Evolutionary conservation across 2,113 vertebrate genomes (phyloP).

Genomic region (Nibea coibor): DNA sequence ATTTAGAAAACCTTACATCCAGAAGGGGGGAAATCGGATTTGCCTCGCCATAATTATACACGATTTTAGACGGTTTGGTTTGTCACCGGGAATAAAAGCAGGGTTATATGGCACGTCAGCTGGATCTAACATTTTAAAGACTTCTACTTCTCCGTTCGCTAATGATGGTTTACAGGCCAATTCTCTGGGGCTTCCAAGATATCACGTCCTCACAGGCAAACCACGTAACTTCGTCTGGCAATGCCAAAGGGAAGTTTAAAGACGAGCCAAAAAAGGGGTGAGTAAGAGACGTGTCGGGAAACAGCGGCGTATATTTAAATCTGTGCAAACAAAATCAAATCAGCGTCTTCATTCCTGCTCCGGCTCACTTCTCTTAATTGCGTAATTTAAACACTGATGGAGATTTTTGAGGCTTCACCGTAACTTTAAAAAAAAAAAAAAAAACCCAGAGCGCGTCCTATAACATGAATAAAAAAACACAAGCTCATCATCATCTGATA

Average conservation of each 20-base stretch:
- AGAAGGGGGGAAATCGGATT: conserved; percentile 71
- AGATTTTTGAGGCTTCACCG: conserved; percentile 20
- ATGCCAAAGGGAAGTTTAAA: conserved; percentile 77
- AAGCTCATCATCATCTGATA: conserved; percentile 9
- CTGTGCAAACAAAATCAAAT: conserved; percentile 66
- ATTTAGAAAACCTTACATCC: conserved; percentile 71
- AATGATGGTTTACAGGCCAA: conserved; percentile 84
- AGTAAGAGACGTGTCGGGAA: conserved; percentile 76
- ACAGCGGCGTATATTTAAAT: conserved; percentile 63
- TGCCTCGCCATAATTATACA: conserved; percentile 77
- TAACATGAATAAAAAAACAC: conserved; percentile 4
- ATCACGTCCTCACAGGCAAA: conserved; percentile 78
- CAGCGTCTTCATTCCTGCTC: conserved; percentile 4
- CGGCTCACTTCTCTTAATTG: conserved; percentile 42
- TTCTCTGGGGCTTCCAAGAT: conserved; percentile 79
- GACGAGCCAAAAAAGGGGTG: conserved; percentile 69
- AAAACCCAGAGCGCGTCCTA: not conserved
- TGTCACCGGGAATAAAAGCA: conserved; percentile 79
- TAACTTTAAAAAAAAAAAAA: conserved; percentile 4
- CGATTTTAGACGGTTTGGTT: conserved; percentile 80
- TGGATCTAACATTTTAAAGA: conserved; percentile 79
- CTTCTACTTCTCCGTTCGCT: conserved; percentile 75
- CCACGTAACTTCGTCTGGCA: conserved; percentile 80
- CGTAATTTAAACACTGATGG: conserved; percentile 25
- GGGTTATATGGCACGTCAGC: conserved; percentile 75